These are phyloP conservation scores for Eleutherodactylus coqui DNA, from an alignment of 2,797 vertebrate genomes.

Conservation along the genomic window DNA sequence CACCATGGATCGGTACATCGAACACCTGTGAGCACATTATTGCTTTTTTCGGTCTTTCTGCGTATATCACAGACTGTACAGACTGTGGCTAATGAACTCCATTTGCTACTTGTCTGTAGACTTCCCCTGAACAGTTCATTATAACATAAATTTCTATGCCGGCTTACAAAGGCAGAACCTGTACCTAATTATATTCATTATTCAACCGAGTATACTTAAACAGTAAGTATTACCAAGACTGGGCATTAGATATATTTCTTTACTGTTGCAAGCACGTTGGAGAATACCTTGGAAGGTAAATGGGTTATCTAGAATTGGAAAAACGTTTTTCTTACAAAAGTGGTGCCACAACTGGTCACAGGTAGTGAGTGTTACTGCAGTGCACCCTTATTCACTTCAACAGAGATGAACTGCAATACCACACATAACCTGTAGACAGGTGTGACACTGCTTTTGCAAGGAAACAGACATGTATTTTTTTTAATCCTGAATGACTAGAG, in stretches of 20 bases:
- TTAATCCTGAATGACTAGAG: too few relatives aligned
- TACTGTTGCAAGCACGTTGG: not conserved
- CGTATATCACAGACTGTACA: constrained; percentile 34
- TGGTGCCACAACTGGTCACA: not conserved
- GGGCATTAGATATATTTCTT: not conserved
- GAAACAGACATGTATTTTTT: too few relatives aligned
- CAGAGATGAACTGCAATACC: too few relatives aligned
- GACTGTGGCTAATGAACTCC: constrained; percentile 54
- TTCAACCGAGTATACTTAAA: constrained; percentile 18
- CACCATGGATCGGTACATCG: constrained; percentile 23
- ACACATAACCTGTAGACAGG: too few relatives aligned
- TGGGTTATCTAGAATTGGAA: not conserved
- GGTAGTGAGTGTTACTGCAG: not conserved
- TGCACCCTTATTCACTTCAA: not conserved
- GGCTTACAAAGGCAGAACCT: constrained; percentile 56
- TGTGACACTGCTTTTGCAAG: too few relatives aligned
- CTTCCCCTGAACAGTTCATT: constrained; percentile 20
- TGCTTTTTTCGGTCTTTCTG: constrained; percentile 27
- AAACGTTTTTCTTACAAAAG: not conserved
- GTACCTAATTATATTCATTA: constrained; percentile 54
- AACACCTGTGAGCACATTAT: constrained; percentile 48
- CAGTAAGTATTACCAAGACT: not conserved
- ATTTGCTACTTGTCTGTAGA: constrained; percentile 41
- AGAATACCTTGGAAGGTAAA: not conserved
- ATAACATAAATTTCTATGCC: constrained; percentile 27